Conservation (phyloP, 1,140 invertebrate species). For the Caenorhabditis remanei region DNA sequence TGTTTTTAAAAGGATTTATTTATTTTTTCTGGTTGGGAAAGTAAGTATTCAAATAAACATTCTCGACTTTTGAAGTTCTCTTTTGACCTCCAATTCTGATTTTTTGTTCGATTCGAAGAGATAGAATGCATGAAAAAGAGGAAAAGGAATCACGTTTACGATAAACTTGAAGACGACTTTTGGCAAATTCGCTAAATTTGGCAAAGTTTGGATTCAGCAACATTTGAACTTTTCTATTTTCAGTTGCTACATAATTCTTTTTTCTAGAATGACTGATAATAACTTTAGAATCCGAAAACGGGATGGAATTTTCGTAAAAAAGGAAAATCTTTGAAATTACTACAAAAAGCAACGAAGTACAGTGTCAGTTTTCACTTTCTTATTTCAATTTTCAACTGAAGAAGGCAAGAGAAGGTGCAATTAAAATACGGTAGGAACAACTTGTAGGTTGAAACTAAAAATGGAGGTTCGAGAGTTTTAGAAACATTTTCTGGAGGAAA, state of each 20-base stretch:
- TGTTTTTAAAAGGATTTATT: constrained; percentile 36
- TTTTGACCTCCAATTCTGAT: constrained; percentile 20
- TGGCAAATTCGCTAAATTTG: constrained; percentile 19
- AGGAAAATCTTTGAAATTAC: too few relatives aligned
- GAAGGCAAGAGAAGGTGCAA: background rate
- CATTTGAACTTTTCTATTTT: background rate
- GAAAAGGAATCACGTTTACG: background rate
- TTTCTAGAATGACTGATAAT: background rate
- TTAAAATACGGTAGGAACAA: background rate
- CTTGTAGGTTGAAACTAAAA: background rate
- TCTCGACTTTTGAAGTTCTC: background rate
- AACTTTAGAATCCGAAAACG: too few relatives aligned
- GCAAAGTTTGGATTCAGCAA: background rate
- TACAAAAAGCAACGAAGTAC: background rate
- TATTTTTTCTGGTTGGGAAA: background rate
- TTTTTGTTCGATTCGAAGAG: background rate
- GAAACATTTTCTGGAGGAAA: too few relatives aligned
- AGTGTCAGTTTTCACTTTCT: constrained; percentile 6
- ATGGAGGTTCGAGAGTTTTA: background rate
- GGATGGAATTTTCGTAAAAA: too few relatives aligned
- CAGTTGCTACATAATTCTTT: background rate
- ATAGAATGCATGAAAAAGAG: background rate
- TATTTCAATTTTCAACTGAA: background rate
- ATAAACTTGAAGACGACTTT: constrained; percentile 6
- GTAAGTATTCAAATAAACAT: background rate